Evolutionary conservation across 2,113 vertebrate species (phyloP), one percentile per base, ranked within the genome.

Genomic region (Osmerus mordax): DNA sequence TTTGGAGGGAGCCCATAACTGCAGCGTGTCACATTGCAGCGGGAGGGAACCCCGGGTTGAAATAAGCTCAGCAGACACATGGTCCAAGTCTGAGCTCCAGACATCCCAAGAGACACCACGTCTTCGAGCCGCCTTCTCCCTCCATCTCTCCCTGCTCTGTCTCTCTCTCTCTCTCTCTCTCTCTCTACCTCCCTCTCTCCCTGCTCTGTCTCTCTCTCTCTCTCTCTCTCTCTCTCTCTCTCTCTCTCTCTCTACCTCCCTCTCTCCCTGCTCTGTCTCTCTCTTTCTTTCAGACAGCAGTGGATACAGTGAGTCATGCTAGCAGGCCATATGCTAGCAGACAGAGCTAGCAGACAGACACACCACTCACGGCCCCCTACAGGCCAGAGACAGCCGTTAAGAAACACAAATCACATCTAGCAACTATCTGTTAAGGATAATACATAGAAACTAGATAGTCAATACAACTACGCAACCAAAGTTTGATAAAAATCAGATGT

Each of bases 221-320:
- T 73, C 41, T 47, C 41, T 9, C 41, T 47, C 32, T 36, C 32
- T 36, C 32, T 36, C 29, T 32, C 29, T 32, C 3, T 32, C 1
- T 32, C 29, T 5, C 29, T 32, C 29, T 32, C 29, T 32, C 3
- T 3, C 29, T 32, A 1, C 29, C 29, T 32, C 29, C 3, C 29
- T 32, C 29, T 32, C 29, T 5, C 29, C 29, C 29, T 32, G 3
- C 29, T 23, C 23, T 23, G 23, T 23, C 36, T 41, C 36, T 41
- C 41, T 47, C 9, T 47, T 47, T 47, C 66, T 73, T 75, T 73
- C 68, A 69, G 54, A 72, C 70, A 47, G 77, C 71, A 65, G 1
- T 80, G 86, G 87, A 85, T 74, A 67, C 76, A 71, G 65, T 87
- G 84, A 87, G 76, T 88, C 87, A 86, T 47, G 41, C 73, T 60